Evolutionary conservation across 2,113 vertebrate genomes (phyloP).

Genomic region (Proterorhinus semilunaris): DNA sequence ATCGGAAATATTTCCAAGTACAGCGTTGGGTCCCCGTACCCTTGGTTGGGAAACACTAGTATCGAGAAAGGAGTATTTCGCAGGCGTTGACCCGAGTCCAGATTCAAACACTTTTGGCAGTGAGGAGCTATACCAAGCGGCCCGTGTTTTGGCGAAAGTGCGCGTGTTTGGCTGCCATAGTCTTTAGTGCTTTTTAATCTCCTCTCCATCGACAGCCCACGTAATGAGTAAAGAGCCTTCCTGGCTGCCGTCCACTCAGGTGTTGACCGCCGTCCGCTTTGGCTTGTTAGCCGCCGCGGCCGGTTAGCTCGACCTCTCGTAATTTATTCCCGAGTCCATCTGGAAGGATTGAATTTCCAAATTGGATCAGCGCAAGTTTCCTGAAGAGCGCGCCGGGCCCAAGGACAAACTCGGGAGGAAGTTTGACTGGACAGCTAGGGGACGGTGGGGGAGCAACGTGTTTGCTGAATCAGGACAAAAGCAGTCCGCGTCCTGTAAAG

Average conservation of each 20-base stretch:
- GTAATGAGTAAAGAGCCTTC: constrained; percentile 76
- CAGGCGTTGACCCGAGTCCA: background rate
- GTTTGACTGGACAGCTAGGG: background rate
- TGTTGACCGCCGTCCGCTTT: constrained; percentile 45
- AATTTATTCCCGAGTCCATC: constrained; percentile 52
- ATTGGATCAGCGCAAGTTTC: constrained; percentile 45
- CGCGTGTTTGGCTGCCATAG: constrained; percentile 24
- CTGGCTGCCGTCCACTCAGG: constrained; percentile 68
- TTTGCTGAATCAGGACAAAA: background rate
- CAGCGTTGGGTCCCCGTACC: too few species aligned
- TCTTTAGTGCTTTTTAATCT: constrained; percentile 66
- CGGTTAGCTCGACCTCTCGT: constrained; percentile 44
- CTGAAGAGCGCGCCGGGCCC: constrained; percentile 41
- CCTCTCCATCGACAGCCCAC: constrained; percentile 65
- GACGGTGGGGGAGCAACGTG: background rate
- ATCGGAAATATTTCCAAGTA: too few species aligned
- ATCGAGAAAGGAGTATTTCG: background rate
- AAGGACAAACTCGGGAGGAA: constrained; percentile 37
- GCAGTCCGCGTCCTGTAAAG: background rate
- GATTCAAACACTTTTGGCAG: constrained; percentile 37
- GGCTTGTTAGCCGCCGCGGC: constrained; percentile 53
- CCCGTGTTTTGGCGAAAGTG: constrained; percentile 35
- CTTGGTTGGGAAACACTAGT: too few species aligned
- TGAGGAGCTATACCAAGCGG: constrained; percentile 32
- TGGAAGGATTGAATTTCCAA: constrained; percentile 57